These are phyloP conservation scores for Volucella inflata DNA, from an alignment of 2,888 invertebrate species.

Conservation along the genomic window DNA sequence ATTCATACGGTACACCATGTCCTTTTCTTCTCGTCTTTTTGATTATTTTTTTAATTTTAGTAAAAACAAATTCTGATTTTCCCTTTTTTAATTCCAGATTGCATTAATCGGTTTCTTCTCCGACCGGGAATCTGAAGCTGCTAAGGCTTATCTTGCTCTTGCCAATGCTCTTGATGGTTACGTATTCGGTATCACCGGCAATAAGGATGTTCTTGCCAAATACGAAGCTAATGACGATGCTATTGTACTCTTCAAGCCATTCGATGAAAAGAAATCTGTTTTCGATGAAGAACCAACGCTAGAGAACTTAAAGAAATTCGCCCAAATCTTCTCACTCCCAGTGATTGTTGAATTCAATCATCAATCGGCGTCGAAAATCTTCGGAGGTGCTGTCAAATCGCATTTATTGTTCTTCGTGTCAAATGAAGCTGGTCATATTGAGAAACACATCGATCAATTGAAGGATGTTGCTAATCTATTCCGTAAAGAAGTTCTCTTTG, in stretches of 20 bases:
- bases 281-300: conserved; percentile 89
- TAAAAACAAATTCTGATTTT: background rate
- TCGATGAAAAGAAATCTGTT: conserved; percentile 92
- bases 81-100: conserved; percentile 85
- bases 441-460: no score
- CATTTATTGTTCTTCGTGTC: conserved; percentile 84
- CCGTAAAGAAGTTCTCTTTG: no score
- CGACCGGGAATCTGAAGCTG: conserved; percentile 90
- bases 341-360: conserved; percentile 98
- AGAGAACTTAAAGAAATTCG: conserved; percentile 91
- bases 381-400: conserved; percentile 98
- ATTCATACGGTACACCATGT: no score
- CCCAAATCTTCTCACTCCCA: conserved; percentile 93
- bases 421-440: no score
- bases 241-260: conserved; percentile 96
- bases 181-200: conserved; percentile 93
- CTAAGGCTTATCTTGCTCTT: conserved; percentile 92
- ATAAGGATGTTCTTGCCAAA: conserved; percentile 91
- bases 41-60: no score
- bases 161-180: conserved; percentile 94
- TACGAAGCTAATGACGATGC: conserved; percentile 91
- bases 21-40: no score
- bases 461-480: no score
- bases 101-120: conserved; percentile 96
- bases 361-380: conserved; percentile 98